Percentiles rank a stretch among this genome's conserved stretches.
These are phyloP conservation scores for Podarcis siculus DNA, from an alignment of 2,797 vertebrate species.

Conservation along the genomic window DNA sequence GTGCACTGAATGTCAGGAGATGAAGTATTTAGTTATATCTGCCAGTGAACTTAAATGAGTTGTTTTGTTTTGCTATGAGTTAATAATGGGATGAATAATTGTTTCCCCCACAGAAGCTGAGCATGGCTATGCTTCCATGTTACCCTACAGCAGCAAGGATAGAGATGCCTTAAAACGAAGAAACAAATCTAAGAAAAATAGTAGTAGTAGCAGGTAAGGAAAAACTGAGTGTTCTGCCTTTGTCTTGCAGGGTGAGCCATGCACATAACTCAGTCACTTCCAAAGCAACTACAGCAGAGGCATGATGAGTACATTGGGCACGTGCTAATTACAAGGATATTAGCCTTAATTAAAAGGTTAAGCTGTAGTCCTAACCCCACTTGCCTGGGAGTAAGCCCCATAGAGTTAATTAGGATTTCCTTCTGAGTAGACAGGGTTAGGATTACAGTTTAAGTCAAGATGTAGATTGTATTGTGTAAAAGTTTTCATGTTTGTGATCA, in stretches of 20 bases:
- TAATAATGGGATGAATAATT: conserved; percentile 48
- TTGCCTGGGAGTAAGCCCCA: too few relatives aligned
- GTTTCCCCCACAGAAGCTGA: conserved; percentile 88
- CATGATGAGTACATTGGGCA: not conserved
- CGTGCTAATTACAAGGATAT: not conserved
- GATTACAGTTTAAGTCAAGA: not conserved
- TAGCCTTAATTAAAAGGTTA: not conserved
- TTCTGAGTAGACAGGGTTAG: too few relatives aligned
- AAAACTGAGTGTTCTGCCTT: not conserved
- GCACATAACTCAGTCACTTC: not conserved
- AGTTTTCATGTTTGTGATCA: not conserved
- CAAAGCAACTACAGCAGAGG: not conserved
- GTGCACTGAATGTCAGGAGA: not conserved
- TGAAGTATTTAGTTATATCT: not conserved
- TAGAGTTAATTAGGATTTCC: too few relatives aligned
- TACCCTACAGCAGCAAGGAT: conserved; percentile 90
- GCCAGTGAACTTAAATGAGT: too few relatives aligned
- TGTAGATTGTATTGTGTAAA: not conserved
- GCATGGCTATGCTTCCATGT: conserved; percentile 94
- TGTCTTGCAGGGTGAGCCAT: not conserved
- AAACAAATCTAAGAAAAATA: conserved; percentile 91
- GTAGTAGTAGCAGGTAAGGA: conserved; percentile 91
- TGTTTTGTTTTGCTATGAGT: conserved; percentile 37
- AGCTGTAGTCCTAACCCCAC: too few relatives aligned
- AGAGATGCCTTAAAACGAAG: conserved; percentile 89